Evolutionary conservation across 2,113 vertebrate genomes (phyloP), one percentile per base, ranked within the genome.

Genomic region (Scomber scombrus): DNA sequence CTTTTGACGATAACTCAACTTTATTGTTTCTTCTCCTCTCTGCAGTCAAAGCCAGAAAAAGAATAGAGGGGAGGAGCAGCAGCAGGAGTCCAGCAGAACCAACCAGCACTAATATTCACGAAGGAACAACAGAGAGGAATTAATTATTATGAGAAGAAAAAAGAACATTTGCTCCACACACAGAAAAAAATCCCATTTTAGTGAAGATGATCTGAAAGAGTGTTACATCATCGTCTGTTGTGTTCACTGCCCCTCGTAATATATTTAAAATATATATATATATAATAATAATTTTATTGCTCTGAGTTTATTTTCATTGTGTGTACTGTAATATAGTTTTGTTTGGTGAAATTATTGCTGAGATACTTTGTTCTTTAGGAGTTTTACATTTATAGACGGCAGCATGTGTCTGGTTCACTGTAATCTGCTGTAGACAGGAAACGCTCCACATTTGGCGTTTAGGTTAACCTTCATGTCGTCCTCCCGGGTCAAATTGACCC

Each of bases 51-150:
- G 93, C 93, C 89, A 95, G 94, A 88, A 90, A 70, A 81, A 93
- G 95, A 91, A 91, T 91, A 93, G 93, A 94, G 86, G 95, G 92
- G 89, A 94, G 93, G 89, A 95, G 95, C 77, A 95, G 90, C 87
- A 82, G 87, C 60, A 89, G 89, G 84, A 92, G 88, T 75, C 89
- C 63, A 12, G 81, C 84, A 81, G 88, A 60, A 64, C 45, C 57
- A 84, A 80, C 79, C 57, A 82, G 81, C 78, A 78, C 85, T 79
- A 90, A 84, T 2, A 80, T 90, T 86, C 93, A 94, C 93, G 95
- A 94, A 95, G 34, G 49, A 84, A 68, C 45, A 62, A 65, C 4
- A 83, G 92, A 92, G 92, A 71, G 15, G n/a, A 52, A 58, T n/a
- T n/a, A 10, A 50, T 69, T 46, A 40, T 94, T 90, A n/a, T n/a